Base-by-base conservation (phyloP, 2,888 invertebrate genomes). In the Melangyna quadrimaculata region DNA sequence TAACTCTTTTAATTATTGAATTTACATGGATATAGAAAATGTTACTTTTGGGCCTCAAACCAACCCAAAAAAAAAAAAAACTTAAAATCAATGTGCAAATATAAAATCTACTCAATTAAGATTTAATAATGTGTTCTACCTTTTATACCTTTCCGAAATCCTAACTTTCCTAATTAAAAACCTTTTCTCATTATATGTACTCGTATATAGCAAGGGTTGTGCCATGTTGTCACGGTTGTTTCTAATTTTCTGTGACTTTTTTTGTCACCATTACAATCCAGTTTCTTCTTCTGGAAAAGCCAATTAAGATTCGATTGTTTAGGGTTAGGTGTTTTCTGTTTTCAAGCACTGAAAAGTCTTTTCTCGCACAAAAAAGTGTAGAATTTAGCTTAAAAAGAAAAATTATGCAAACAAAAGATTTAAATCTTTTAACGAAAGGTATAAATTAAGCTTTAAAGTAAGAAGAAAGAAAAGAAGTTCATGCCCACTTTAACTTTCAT, bases 91-190 rank as follows among this genome's bases (percentile, higher is more conserved):
- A 37, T 27, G 17, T 48, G 4, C 22, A 12, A 22, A 22, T 48
- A 51, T 0, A 48, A 48, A 24, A 12, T 24, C 14, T 6, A 48
- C 48, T 48, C 48, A 48, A 22, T 48, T 48, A 51, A 14, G 24
- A 27, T 27, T 51, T 27, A 51, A 51, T n/a, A 51, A n/a, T n/a
- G 14, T 8, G 7, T 9, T 48, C 17, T 48, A 22, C 48, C 12
- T 48, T 22, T n/a, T n/a, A n/a, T 51, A 51, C 24, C 3, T 51
- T 51, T n/a, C 3, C 12, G 14, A 51, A 27, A 51, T 27, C 24
- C 24, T 27, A n/a, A 27, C n/a, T 51, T 51, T 51, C n/a, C 51
- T 51, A 51, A 51, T 51, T 51, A 51, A 51, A 51, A 51, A 27
- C 51, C 51, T 51, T 51, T 51, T 27, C 12, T 51, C 24, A 51